A percentile compares a stretch with the other conserved stretches of the same genome.
These are phyloP conservation scores for Albula goreensis DNA, from an alignment of 2,113 vertebrate species.

Conservation along the genomic window DNA sequence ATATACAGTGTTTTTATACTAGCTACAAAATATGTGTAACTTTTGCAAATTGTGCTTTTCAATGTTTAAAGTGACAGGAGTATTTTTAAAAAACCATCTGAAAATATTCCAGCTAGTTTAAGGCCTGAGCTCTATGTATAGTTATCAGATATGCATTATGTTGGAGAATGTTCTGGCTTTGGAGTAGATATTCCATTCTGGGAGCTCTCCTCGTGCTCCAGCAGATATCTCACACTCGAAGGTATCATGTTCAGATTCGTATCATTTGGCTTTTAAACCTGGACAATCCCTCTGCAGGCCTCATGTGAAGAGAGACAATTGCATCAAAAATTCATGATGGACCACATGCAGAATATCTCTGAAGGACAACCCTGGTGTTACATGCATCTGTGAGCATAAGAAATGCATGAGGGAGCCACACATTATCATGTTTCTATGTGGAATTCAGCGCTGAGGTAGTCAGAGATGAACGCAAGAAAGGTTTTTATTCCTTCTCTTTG, in stretches of 20 bases:
- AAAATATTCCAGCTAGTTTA: neutral
- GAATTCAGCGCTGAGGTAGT: neutral
- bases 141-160: neutral
- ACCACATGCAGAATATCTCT: slow-evolving; percentile 29
- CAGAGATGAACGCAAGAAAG: neutral
- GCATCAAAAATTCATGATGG: slow-evolving; percentile 55
- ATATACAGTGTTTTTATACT: no score
- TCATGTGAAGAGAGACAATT: slow-evolving; percentile 41
- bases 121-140: neutral
- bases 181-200: neutral
- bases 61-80: neutral
- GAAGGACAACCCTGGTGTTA: slow-evolving; percentile 30
- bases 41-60: no score
- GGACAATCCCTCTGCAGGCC: slow-evolving; percentile 29
- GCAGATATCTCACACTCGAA: slow-evolving; percentile 15
- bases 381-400: slow-evolving; percentile 25
- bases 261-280: slow-evolving; percentile 51
- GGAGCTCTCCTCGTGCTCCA: slow-evolving; percentile 32
- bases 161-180: neutral
- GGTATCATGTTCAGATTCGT: slow-evolving; percentile 36
- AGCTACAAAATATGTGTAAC: no score
- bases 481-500: neutral
- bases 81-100: neutral
- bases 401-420: neutral
- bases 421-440: neutral